Evolutionary conservation across 2,888 invertebrate species (phyloP).

Genomic region (Plemyria rubiginata): DNA sequence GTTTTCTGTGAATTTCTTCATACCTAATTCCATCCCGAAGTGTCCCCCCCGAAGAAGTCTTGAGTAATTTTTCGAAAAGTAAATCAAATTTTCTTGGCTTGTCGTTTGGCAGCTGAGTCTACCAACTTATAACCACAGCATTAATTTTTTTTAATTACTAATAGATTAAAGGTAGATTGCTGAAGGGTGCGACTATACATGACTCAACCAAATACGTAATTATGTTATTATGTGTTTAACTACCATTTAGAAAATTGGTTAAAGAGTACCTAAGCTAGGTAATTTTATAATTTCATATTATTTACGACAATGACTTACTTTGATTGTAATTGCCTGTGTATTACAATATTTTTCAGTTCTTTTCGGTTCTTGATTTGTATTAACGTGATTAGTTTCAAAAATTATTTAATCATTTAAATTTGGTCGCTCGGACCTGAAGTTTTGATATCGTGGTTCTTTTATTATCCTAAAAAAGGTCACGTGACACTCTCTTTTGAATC

Average conservation of each 20-base stretch:
- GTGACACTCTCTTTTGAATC: not conserved
- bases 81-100: no score
- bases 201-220: not conserved
- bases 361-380: not conserved
- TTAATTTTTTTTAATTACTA: no score
- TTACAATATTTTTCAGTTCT: not conserved
- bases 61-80: no score
- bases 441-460: no score
- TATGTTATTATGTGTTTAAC: not conserved
- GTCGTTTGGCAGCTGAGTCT: no score
- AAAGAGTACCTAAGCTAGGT: no score
- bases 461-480: not conserved
- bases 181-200: no score
- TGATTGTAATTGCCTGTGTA: not conserved
- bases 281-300: not conserved
- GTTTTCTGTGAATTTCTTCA: no score
- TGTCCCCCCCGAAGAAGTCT: no score
- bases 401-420: not conserved
- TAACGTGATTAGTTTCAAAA: not conserved
- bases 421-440: not conserved
- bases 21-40: no score
- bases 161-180: no score
- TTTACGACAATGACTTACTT: not conserved
- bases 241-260: constrained; percentile 11
- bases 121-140: no score